These are phyloP conservation scores for Protosalanx chinensis DNA, from an alignment of 2,797 vertebrate species.

Conservation along the genomic window DNA sequence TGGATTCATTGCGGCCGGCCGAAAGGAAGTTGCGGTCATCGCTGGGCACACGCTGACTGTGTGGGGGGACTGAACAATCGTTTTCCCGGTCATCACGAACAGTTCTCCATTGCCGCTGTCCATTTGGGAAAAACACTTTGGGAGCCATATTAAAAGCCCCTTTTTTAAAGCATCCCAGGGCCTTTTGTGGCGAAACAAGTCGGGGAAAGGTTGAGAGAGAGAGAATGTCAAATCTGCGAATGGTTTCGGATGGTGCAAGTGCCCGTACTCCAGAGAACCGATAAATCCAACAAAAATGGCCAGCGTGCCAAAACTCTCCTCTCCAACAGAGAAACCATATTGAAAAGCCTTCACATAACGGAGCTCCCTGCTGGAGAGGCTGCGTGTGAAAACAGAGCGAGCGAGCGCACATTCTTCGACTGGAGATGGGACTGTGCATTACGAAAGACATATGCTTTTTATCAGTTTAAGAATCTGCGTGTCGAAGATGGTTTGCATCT, in stretches of 20 bases:
- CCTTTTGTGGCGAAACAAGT: no score
- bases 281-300: conserved; percentile 41
- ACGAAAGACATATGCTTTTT: neutral
- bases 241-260: neutral
- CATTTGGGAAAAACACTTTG: no score
- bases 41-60: conserved; percentile 41
- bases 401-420: neutral
- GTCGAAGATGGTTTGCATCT: neutral
- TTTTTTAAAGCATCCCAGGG: neutral
- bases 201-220: no score
- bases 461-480: neutral
- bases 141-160: neutral
- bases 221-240: neutral
- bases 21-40: conserved; percentile 62
- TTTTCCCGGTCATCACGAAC: neutral
- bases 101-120: no score
- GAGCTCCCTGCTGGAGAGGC: neutral
- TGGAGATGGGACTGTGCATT: neutral
- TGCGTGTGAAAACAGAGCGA: neutral
- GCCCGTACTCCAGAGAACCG: conserved; percentile 16
- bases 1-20: conserved; percentile 60
- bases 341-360: conserved; percentile 12
- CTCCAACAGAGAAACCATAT: conserved; percentile 8
- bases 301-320: conserved; percentile 32
- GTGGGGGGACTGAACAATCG: conserved; percentile 17